These are phyloP conservation scores for Globia sparganii DNA, from an alignment of 2,888 invertebrate genomes.

Conservation along the genomic window DNA sequence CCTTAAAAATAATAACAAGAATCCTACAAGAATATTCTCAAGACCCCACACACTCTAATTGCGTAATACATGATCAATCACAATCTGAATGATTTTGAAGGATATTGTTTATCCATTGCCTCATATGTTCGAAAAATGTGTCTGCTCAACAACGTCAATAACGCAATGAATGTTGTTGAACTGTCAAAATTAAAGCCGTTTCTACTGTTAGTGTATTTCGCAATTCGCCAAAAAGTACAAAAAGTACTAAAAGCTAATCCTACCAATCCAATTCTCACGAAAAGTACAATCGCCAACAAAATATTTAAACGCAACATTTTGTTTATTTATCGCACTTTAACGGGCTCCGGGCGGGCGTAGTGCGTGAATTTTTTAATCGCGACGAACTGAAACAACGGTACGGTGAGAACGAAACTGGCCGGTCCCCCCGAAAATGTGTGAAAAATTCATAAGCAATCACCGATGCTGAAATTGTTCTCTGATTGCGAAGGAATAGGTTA, in stretches of 20 bases:
- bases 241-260: constrained; percentile 10
- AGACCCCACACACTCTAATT: neutral
- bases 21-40: constrained; percentile 1
- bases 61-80: neutral
- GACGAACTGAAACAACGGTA: constrained; percentile 62
- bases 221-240: neutral
- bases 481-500: constrained; percentile 45
- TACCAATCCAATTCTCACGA: constrained; percentile 23
- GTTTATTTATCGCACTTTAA: constrained; percentile 60
- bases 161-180: neutral
- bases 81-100: no score
- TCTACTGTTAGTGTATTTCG: neutral
- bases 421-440: constrained; percentile 28
- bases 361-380: constrained; percentile 67
- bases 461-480: constrained; percentile 49
- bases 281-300: constrained; percentile 54
- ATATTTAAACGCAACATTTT: constrained; percentile 56
- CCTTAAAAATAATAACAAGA: neutral
- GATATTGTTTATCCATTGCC: no score
- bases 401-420: constrained; percentile 44
- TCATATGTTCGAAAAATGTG: no score
- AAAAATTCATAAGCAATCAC: constrained; percentile 47
- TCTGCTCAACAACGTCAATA: neutral
- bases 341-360: constrained; percentile 7
- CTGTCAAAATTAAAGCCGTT: no score